Percentiles rank a stretch among this genome's conserved stretches.
phyloP scores from a whole-genome alignment of 2,113 vertebrate genomes.

The Pedetes capensis region DNA sequence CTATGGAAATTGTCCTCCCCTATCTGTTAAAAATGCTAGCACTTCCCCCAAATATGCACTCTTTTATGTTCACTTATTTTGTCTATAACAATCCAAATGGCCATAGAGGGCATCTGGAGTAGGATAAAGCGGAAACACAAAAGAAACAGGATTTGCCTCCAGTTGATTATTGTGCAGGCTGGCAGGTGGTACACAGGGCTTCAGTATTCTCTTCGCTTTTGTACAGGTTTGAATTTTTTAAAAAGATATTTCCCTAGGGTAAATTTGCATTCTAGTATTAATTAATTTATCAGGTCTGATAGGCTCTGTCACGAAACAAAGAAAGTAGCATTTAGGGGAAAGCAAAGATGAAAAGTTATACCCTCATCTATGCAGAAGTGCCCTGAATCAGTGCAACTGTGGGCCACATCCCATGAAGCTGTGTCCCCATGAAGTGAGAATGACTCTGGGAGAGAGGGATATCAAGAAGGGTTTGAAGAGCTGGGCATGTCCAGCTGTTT shows the following conservation, averaged over 20 bases:
- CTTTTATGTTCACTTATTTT: background rate
- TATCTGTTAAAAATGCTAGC: background rate
- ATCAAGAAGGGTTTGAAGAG: background rate
- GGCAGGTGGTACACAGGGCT: background rate
- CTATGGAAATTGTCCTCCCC: background rate
- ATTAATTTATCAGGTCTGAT: background rate
- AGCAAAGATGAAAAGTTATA: background rate
- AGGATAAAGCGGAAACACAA: background rate
- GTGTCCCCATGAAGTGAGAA: background rate
- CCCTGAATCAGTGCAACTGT: background rate
- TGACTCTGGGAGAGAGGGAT: background rate
- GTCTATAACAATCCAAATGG: background rate
- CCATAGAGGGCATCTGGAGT: background rate
- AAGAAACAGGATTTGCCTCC: background rate
- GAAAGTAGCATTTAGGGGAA: background rate
- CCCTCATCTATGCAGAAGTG: background rate
- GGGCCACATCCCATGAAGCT: background rate
- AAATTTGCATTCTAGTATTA: constrained; percentile 9
- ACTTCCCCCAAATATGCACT: background rate
- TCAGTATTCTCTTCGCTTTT: background rate
- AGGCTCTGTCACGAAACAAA: background rate
- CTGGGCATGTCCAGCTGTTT: background rate
- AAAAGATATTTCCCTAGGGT: background rate
- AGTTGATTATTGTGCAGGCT: background rate
- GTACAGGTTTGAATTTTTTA: background rate